Evolutionary conservation across 1,140 invertebrate species (phyloP).

Genomic region (Popillia japonica): DNA sequence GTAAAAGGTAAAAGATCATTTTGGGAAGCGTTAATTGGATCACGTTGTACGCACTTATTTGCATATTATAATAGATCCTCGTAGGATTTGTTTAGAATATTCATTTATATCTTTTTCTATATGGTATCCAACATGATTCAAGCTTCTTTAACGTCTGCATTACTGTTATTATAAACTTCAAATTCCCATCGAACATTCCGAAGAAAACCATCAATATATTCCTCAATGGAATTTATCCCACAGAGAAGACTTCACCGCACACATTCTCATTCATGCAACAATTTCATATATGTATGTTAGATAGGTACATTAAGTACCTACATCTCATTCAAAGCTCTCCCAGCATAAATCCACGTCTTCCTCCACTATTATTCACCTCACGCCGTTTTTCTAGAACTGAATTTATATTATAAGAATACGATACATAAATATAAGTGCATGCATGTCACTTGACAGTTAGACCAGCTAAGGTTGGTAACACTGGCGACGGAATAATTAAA

Average conservation of each 20-base stretch:
- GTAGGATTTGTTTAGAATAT: too few species aligned
- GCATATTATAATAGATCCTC: too few species aligned
- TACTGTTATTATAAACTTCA: too few species aligned
- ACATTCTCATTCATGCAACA: neutral
- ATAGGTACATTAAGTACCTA: too few species aligned
- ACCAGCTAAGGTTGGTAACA: neutral
- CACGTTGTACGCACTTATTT: too few species aligned
- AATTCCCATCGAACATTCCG: too few species aligned
- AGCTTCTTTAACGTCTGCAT: too few species aligned
- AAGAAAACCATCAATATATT: neutral
- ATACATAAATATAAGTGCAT: neutral
- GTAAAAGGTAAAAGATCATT: too few species aligned
- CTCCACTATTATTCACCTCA: neutral
- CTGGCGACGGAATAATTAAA: neutral
- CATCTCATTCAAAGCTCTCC: neutral
- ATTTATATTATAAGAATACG: constrained; percentile 14
- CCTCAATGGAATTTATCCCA: constrained; percentile 8
- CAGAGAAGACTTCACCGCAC: neutral
- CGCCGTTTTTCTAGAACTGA: neutral
- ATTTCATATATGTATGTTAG: too few species aligned
- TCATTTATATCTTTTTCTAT: too few species aligned
- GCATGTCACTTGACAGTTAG: neutral
- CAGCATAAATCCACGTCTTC: neutral
- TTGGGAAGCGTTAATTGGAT: too few species aligned
- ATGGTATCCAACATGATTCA: too few species aligned